Evolutionary conservation across 2,888 invertebrate genomes (phyloP).

Genomic region (Lasioglossum pauxillum): DNA sequence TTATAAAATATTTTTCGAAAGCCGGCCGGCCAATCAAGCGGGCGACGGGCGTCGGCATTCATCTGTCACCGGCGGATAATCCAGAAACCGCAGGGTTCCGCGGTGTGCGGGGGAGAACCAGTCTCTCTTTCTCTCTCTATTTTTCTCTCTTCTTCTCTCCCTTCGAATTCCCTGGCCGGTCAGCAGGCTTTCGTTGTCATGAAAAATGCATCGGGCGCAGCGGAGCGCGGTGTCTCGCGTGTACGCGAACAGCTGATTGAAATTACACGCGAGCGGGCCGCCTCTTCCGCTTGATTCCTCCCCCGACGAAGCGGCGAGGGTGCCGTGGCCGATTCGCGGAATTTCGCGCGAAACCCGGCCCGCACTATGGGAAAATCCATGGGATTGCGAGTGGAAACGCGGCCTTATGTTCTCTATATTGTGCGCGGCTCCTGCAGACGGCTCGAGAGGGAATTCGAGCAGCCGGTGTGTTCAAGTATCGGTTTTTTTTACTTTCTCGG

Average conservation of each 20-base stretch:
- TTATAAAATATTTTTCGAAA: conserved; percentile 74
- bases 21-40: conserved; percentile 68
- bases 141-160: conserved; percentile 7
- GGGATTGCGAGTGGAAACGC: background rate
- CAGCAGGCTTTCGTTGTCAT: conserved; percentile 50
- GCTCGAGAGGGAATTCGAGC: background rate
- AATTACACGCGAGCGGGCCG: conserved; percentile 68
- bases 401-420: background rate
- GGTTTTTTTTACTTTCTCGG: background rate
- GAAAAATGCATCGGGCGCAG: conserved; percentile 64
- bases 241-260: conserved; percentile 72
- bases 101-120: conserved; percentile 17
- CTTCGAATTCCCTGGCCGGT: conserved; percentile 11
- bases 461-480: conserved; percentile 10
- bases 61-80: conserved; percentile 71
- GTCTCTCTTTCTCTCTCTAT: background rate
- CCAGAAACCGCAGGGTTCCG: conserved; percentile 60
- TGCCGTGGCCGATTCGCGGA: conserved; percentile 36
- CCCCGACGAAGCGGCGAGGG: conserved; percentile 1
- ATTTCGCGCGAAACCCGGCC: conserved; percentile 23
- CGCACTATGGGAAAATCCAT: conserved; percentile 7
- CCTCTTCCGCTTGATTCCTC: conserved; percentile 38
- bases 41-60: conserved; percentile 58
- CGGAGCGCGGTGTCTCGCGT: conserved; percentile 41
- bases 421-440: background rate